phyloP scores from a whole-genome alignment of 2,888 invertebrate species.

The Spialia ferax region DNA sequence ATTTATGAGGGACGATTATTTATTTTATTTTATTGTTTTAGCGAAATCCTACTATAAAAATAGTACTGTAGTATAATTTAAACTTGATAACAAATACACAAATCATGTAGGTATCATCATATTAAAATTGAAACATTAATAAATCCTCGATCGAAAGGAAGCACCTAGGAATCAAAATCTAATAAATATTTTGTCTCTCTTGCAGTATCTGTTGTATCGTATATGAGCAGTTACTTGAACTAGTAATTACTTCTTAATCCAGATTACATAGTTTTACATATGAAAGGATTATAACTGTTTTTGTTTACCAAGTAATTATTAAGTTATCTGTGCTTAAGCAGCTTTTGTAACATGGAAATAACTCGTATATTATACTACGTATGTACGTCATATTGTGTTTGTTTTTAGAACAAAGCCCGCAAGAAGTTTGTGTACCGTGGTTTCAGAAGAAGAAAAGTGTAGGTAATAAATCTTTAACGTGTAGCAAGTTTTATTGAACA shows the following conservation, averaged over 20 bases:
- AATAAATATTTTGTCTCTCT: too few relatives aligned
- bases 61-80: neutral
- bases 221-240: neutral
- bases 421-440: slow-evolving; percentile 17
- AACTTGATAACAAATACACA: neutral
- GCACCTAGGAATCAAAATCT: neutral
- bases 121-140: too few relatives aligned
- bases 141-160: too few relatives aligned
- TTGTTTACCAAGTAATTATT: neutral
- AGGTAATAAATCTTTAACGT: slow-evolving; percentile 26
- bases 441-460: slow-evolving; percentile 19
- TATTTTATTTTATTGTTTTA: neutral
- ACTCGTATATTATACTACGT: neutral
- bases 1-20: neutral
- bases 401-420: slow-evolving; percentile 9
- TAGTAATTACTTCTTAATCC: neutral
- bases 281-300: neutral
- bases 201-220: neutral
- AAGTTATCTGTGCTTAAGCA: neutral
- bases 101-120: too few relatives aligned
- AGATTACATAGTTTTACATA: neutral
- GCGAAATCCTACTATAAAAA: too few relatives aligned
- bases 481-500: slow-evolving; percentile 28
- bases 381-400: neutral
- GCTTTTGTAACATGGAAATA: neutral